Evolutionary conservation across 2,113 vertebrate species (phyloP).

Genomic region (Cottus gobio): DNA sequence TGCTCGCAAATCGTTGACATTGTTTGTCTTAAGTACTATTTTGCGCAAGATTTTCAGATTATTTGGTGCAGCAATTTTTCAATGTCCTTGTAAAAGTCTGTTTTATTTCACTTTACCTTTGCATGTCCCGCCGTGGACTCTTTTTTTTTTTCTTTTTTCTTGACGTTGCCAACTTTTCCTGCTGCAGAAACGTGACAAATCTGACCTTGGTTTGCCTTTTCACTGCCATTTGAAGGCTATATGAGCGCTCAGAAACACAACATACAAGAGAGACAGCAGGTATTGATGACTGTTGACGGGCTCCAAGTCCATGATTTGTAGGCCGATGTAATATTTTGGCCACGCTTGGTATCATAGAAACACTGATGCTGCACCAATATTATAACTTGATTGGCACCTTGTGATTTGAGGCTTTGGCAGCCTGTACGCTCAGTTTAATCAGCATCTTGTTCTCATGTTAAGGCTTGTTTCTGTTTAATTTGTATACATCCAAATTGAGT

Average conservation of each 20-base stretch:
- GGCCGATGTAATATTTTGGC: neutral
- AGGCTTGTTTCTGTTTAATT: too few species aligned
- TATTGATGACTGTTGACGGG: neutral
- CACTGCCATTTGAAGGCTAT: conserved; percentile 34
- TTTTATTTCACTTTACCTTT: neutral
- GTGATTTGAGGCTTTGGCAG: too few species aligned
- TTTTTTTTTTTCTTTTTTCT: neutral
- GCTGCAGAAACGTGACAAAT: conserved; percentile 27
- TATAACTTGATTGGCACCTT: neutral
- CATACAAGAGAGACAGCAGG: neutral
- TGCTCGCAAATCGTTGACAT: neutral
- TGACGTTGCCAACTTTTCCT: neutral
- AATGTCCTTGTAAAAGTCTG: neutral
- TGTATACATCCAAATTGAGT: neutral
- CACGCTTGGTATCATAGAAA: neutral
- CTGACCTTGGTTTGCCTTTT: conserved; percentile 27
- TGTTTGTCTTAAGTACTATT: neutral
- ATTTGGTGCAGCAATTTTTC: neutral
- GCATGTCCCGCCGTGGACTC: too few species aligned
- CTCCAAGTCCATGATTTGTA: neutral
- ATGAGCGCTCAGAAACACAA: conserved; percentile 46
- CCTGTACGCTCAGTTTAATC: too few species aligned
- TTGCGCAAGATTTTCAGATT: neutral
- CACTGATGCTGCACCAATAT: neutral
- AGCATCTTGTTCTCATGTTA: too few species aligned